phyloP scores from a whole-genome alignment of 2,888 invertebrate species.

The Litoditis marina region DNA sequence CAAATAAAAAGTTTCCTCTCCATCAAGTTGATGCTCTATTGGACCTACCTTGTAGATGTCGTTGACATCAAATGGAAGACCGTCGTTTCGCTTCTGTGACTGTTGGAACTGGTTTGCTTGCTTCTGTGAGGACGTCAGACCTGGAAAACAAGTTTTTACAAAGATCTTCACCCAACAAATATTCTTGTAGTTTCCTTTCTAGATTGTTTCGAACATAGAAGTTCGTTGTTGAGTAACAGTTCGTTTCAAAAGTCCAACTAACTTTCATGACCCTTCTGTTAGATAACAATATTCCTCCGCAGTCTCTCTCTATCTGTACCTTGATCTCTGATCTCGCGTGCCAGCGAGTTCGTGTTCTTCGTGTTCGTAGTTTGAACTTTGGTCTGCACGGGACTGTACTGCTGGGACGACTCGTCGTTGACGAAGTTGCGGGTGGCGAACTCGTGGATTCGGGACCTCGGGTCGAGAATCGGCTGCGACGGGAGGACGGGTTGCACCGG shows the following conservation, averaged over 20 bases:
- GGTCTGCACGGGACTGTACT: not conserved
- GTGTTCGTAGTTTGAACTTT: not conserved
- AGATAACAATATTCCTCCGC: no score
- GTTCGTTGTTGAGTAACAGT: no score
- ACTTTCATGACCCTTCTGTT: no score
- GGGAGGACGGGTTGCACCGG: constrained; percentile 16
- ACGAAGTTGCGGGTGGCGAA: constrained; percentile 37
- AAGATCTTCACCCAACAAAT: no score
- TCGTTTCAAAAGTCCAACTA: no score
- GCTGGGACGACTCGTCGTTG: constrained; percentile 3
- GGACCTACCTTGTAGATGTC: constrained; percentile 27
- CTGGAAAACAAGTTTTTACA: no score
- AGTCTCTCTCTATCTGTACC: no score
- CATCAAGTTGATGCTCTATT: no score
- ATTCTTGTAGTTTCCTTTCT: no score
- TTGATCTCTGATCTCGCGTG: not conserved
- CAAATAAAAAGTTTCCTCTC: no score
- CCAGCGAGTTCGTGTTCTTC: not conserved
- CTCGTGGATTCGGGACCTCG: constrained; percentile 39
- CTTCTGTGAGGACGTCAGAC: constrained; percentile 50
- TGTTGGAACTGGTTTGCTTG: constrained; percentile 53
- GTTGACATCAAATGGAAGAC: constrained; percentile 28
- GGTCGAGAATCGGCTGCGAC: constrained; percentile 25
- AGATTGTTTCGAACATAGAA: no score
- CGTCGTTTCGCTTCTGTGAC: constrained; percentile 17